Evolutionary conservation across 1,140 invertebrate genomes (phyloP), one percentile per base, ranked within the genome.

Genomic region (Drosophila baimaii): DNA sequence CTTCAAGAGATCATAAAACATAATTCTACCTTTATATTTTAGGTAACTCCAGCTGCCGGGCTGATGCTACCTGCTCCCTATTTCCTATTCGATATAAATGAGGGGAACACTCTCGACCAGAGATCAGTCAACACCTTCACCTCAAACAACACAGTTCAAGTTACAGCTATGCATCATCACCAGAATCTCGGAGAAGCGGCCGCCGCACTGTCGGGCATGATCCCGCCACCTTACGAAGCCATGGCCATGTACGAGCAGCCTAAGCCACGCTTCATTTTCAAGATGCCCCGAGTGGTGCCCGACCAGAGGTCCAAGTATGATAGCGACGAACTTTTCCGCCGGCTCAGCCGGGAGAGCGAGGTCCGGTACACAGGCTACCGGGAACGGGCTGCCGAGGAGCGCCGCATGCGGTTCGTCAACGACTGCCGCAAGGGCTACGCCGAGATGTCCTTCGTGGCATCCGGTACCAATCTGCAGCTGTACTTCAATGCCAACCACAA

Each of bases 271-370:
- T 96, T 97, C 70, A 95, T 98, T 77, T 97, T 97, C 92, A 98
- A 97, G 93, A 99, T 99, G 97, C 98, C 98, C 0, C 94, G 97
- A 27, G 98, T 99, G 8, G 98, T 99, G 33, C 97, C 97, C 1
- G 97, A 99, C 90, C 98, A 99, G 91, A 98, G 98, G 91, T 94
- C 95, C 7, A 99, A 98, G 92, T 99, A 98, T 91, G 98, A 99
- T 90, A 97, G 96, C 9, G 98, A 99, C 80, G 98, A 99, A 93
- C 93, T 99, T 4, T 99, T 99, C 90, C 95, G 98, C 79, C 95
- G 98, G 89, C 93, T 99, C 12, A 97, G 97, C 90, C 94, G 98
- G 31, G 98, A 99, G 92, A 97, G 96, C 84, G 98, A 99, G 95
- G 95, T 99, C 12, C 95, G 97, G 71, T 99, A 98, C 92, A 99